phyloP scores from a whole-genome alignment of 2,113 vertebrate genomes.

The Silurus meridionalis region DNA sequence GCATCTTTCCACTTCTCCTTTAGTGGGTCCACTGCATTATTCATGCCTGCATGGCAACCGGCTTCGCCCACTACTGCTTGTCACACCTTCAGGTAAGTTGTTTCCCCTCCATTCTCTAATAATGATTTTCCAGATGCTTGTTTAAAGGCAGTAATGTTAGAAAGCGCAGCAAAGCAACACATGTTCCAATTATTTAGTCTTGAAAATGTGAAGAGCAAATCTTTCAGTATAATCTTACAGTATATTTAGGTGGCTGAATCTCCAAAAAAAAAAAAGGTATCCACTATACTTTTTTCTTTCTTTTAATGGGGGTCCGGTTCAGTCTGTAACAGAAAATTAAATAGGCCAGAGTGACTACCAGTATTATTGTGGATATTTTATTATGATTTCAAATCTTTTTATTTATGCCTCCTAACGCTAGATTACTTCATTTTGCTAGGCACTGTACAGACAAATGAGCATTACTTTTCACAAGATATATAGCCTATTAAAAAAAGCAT shows the following conservation, averaged over 20 bases:
- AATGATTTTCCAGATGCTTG: background rate
- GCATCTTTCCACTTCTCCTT: conserved; percentile 72
- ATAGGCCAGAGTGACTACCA: too few relatives aligned
- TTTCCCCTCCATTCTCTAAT: background rate
- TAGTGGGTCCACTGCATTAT: conserved; percentile 81
- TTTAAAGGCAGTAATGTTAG: background rate
- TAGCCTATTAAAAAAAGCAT: too few relatives aligned
- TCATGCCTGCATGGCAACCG: conserved; percentile 88
- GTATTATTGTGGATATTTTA: too few relatives aligned
- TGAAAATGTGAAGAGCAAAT: background rate
- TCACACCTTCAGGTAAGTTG: conserved; percentile 79
- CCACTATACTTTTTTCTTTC: too few relatives aligned
- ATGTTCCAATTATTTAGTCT: background rate
- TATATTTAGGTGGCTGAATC: background rate
- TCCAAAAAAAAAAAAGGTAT: background rate
- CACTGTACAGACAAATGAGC: too few relatives aligned
- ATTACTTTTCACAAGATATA: too few relatives aligned
- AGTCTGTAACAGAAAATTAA: too few relatives aligned
- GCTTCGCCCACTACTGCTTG: conserved; percentile 82
- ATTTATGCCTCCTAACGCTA: too few relatives aligned
- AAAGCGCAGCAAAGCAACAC: background rate
- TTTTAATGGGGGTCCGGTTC: too few relatives aligned
- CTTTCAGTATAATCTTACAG: background rate
- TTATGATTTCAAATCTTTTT: too few relatives aligned
- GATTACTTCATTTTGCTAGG: too few relatives aligned